These are phyloP conservation scores for Biston betularia DNA, from an alignment of 2,888 invertebrate species.

Conservation along the genomic window DNA sequence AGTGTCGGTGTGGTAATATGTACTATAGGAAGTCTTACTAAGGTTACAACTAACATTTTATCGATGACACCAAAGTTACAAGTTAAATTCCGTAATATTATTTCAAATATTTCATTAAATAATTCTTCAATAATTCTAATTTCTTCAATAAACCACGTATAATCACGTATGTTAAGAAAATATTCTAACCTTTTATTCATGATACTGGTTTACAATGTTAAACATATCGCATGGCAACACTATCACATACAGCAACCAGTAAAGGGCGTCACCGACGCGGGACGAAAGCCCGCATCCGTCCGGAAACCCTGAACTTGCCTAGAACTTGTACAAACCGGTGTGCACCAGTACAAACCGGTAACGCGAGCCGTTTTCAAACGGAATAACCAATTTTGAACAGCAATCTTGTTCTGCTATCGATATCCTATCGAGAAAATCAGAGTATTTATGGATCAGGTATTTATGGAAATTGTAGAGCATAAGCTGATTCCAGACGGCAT, in stretches of 20 bases:
- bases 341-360: conserved; percentile 54
- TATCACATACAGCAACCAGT: conserved; percentile 29
- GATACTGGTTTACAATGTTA: background rate
- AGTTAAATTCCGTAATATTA: too few relatives aligned
- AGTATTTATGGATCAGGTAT: conserved; percentile 29
- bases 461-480: conserved; percentile 35
- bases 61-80: too few relatives aligned
- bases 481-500: conserved; percentile 6
- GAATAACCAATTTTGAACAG: conserved; percentile 66
- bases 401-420: conserved; percentile 47
- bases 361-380: conserved; percentile 62
- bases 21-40: too few relatives aligned
- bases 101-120: too few relatives aligned
- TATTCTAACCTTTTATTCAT: too few relatives aligned
- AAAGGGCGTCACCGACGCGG: conserved; percentile 38
- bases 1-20: too few relatives aligned
- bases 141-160: too few relatives aligned
- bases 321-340: conserved; percentile 37
- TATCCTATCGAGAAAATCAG: conserved; percentile 34
- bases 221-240: conserved; percentile 22
- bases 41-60: too few relatives aligned
- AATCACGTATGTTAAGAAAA: too few relatives aligned
- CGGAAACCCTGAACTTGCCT: conserved; percentile 43
- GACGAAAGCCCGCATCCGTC: conserved; percentile 50
- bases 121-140: too few relatives aligned